Evolutionary conservation across 2,888 invertebrate genomes (phyloP), one percentile per base, ranked within the genome.

Genomic region (Rhyacophila evoluta): DNA sequence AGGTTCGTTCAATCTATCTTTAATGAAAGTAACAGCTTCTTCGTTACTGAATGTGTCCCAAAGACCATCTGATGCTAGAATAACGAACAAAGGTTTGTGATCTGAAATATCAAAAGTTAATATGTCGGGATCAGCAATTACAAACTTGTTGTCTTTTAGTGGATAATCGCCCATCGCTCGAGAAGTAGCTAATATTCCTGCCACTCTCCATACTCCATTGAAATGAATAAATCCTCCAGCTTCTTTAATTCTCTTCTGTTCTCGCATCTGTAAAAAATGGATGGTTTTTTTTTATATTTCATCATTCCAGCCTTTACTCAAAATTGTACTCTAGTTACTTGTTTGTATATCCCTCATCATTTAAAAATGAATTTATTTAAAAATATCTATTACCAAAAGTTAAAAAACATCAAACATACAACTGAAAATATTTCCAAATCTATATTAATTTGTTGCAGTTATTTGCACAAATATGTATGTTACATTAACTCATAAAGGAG

Each of bases 11-110:
- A 97, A 90, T 83, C 95, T 92, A 84, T 96, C 95, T 87, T 94
- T 95, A 75, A 98, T 93, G 86, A 94, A 98, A 83, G 93, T 93
- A 11, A 97, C 93, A 28, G 98, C 98, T 87, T 98, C 98, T 86
- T 98, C 97, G 87, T 98, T 98, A 67, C 94, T 92, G 86, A 98
- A 97, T 19, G 97, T 97, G 86, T 98, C 98, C 98, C 98, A 98
- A 36, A 98, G 90, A 1, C 98, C 98, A 89, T 98, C 98, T 0
- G 97, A 96, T 11, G 98, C 98, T 79, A 98, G 90, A 81, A 98
- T 94, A 83, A 98, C 88, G 87, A 98, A 98, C 89, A 94, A 92
- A 0, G 97, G 97, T 85, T 94, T 94, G 85, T 95, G 94, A 87
- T 97, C 95, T 79, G 92, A 91, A 78, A 98, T 89, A 87, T 98